A percentile compares a stretch with the other conserved stretches of the same genome.
Evolutionary conservation across 2,797 vertebrate species (phyloP).

Genomic region (Cephalopachus bancanus): DNA sequence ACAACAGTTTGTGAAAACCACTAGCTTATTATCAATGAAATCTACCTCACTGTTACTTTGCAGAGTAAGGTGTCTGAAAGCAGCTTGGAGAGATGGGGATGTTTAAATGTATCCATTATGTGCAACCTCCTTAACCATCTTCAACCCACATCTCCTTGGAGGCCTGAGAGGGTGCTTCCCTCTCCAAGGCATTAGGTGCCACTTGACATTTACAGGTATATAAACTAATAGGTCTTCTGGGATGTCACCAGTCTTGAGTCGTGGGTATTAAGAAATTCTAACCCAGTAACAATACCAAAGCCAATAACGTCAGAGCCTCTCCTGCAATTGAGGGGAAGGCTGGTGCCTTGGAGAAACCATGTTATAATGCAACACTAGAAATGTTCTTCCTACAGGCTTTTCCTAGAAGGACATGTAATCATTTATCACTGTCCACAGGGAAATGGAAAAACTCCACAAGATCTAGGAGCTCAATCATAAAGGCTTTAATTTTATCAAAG

Average conservation of each 20-base stretch:
- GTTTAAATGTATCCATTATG: background rate
- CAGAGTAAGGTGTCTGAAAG: background rate
- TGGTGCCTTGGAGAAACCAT: background rate
- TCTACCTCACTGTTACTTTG: background rate
- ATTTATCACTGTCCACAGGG: background rate
- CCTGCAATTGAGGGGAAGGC: background rate
- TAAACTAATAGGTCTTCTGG: background rate
- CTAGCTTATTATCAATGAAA: background rate
- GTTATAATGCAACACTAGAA: rapidly evolving
- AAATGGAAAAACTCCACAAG: background rate
- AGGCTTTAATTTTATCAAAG: background rate
- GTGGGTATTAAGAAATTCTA: background rate
- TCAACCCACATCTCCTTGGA: background rate
- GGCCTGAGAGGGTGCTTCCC: background rate
- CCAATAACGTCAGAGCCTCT: background rate
- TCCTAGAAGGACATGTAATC: background rate
- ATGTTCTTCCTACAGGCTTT: background rate
- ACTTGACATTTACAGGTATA: background rate
- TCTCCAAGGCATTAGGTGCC: background rate
- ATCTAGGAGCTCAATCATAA: background rate
- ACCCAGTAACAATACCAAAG: background rate
- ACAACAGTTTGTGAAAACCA: background rate
- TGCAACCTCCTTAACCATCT: background rate
- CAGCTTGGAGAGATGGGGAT: background rate
- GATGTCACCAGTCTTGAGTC: background rate